Evolutionary conservation across 2,797 vertebrate species (phyloP), one percentile per base, ranked within the genome.

Genomic region (Chelidonichthys spinosus): DNA sequence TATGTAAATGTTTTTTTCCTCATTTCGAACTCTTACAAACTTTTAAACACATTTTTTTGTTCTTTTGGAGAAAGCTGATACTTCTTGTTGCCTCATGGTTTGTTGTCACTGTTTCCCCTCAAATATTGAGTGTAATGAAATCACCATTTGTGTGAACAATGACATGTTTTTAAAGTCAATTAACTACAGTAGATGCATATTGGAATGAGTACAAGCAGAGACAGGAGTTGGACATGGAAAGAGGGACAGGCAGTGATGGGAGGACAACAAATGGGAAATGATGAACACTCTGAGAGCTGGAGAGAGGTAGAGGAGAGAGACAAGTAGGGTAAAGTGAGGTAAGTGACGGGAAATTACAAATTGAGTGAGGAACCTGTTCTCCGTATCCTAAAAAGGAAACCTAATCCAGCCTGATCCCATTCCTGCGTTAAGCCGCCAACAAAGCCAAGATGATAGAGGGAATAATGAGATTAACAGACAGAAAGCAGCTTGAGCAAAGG

Each of bases 401-500:
- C 56, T 83, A 89, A 91, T 91, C 86, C 85, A 80, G 54, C 69
- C 71, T 86, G 66, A 89, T 86, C 79, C 82, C 43, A 76, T 88
- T 84, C 69, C 74, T 54, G 69, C 61, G 85, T 83, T 87, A 84
- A 86, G 74, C 80, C 86, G 79, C 71, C 73, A 77, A 87, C 83
- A 85, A 88, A 92, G 42, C 79, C 81, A 80, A 79, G 61, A 85
- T 79, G 85, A 87, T 85, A 72, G 35, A 69, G 72, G 72, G 82
- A 91, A 85, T 88, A 89, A 90, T 81, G 62, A 82, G 87, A 89
- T 92, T 87, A 89, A 61, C 65, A 47, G 85, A 81, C 74, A 75
- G 53, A 80, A 85, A 80, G 73, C 66, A 47, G 52, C 35, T 63
- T 47, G 68, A 82, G 86, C 79, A 76, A 33, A 18, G n/a, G 74